Percentiles rank a stretch among this genome's conserved stretches.
Evolutionary conservation across 2,797 vertebrate genomes (phyloP).

Genomic region (Enteromius argenteus): DNA sequence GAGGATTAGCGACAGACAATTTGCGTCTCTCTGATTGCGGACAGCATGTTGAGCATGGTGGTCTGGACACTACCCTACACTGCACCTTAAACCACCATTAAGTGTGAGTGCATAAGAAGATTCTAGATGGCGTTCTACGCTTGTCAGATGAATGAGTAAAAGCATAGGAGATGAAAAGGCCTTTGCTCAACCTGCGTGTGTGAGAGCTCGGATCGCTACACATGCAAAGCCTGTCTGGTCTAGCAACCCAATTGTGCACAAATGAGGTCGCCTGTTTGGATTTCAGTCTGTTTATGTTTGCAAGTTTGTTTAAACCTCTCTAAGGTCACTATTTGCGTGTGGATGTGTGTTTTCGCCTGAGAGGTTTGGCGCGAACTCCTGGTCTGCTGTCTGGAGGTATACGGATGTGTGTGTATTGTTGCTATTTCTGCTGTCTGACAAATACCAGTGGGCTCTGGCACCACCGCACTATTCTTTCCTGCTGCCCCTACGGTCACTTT

Average conservation of each 20-base stretch:
- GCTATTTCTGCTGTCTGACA: conserved; percentile 45
- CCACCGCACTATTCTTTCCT: conserved; percentile 28
- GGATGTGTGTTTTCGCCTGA: conserved; percentile 31
- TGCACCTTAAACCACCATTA: conserved; percentile 22
- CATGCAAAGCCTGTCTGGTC: background rate
- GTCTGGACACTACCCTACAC: conserved; percentile 32
- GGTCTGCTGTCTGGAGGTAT: conserved; percentile 41
- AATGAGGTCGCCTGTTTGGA: conserved; percentile 28
- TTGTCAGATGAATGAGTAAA: conserved; percentile 44
- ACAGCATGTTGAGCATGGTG: conserved; percentile 19
- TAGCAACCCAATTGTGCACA: background rate
- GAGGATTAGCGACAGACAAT: conserved; percentile 72
- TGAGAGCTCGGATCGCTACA: background rate
- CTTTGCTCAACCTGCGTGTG: conserved; percentile 4
- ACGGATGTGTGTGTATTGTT: conserved; percentile 27
- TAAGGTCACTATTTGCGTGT: conserved; percentile 41
- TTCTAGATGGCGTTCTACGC: background rate
- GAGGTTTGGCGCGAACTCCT: conserved; percentile 30
- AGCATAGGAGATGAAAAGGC: conserved; percentile 28
- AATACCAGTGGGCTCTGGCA: conserved; percentile 45
- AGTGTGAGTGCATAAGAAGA: conserved; percentile 11
- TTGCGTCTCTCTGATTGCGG: conserved; percentile 29
- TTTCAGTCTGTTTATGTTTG: conserved; percentile 40
- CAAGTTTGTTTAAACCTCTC: conserved; percentile 24
- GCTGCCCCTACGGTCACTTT: conserved; percentile 35